Base-by-base conservation (phyloP, 1,140 invertebrate species). In the Drosophila nannoptera region DNA sequence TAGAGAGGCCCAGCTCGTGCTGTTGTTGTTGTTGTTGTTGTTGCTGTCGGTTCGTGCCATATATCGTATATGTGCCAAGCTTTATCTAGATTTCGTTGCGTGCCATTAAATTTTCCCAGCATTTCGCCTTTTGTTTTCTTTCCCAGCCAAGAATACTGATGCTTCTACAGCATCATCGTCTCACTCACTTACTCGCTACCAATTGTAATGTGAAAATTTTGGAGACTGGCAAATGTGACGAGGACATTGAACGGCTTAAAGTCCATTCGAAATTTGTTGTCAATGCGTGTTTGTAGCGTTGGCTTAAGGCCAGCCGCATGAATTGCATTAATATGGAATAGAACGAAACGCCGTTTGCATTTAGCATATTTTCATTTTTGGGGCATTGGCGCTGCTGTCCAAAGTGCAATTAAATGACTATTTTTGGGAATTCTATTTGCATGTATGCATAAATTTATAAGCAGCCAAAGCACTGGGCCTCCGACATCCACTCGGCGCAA, bases 331-430 rank as follows among this genome's bases (percentile, higher is more conserved):
- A 73, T 73, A 73, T 73, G 69, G 60, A 64, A 69, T 64, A 22
- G 52, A 72, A 5, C 38, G 29, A 33, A 32, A 5, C 56, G 49
- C 61, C 72, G 82, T 74, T 86, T 81, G 73, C 80, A 84, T 78
- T 80, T 86, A 86, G 77, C 72, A 78, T 76, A 73, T 77, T n/a
- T n/a, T n/a, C 69, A 75, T 81, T 82, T 81, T 73, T 65, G 31
- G 75, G 58, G 46, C 38, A 14, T 12, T 58, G 50, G 31, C 22
- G 22, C 22, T 53, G 12, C 71, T 40, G 56, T 54, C 67, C 46
- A 75, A 84, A 82, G 75, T 82, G 81, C 80, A 81, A 81, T 84
- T 87, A 84, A 84, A 84, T 84, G 81, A 86, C 81, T 77, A 84
- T 86, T 84, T 22, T 84, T 84, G 84, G 73, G 77, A 84, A 84